Conservation (phyloP, 1,140 invertebrate species). For the Drosophila athabasca region DNA sequence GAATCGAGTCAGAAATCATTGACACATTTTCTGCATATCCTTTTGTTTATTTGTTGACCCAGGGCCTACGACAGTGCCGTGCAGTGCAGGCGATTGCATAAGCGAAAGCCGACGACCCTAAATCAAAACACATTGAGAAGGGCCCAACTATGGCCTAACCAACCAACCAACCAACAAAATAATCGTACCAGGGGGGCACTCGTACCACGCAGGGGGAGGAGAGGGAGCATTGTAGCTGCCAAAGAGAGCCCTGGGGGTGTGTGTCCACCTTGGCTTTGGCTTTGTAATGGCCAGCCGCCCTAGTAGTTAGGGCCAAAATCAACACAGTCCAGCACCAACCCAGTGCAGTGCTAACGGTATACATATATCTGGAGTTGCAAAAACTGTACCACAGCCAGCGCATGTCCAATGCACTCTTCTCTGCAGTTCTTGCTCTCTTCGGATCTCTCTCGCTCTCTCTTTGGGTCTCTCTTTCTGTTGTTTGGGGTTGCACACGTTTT, state of each 20-base stretch:
- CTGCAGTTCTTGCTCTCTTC: slow-evolving; percentile 18
- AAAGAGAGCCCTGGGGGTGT: background rate
- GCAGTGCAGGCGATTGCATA: slow-evolving; percentile 61
- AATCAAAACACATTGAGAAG: slow-evolving; percentile 57
- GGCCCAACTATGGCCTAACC: slow-evolving; percentile 33
- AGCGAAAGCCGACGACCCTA: slow-evolving; percentile 74
- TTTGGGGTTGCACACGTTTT: slow-evolving; percentile 52
- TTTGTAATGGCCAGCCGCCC: slow-evolving; percentile 52
- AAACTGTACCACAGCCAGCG: slow-evolving; percentile 77
- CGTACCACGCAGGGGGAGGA: background rate
- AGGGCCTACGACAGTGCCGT: slow-evolving; percentile 7
- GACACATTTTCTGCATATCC: slow-evolving; percentile 58
- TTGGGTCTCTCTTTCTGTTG: slow-evolving; percentile 19
- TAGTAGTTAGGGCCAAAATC: slow-evolving; percentile 63
- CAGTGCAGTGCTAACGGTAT: slow-evolving; percentile 27
- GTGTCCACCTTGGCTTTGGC: slow-evolving; percentile 64
- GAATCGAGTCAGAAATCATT: slow-evolving; percentile 49
- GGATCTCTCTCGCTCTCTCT: slow-evolving; percentile 1
- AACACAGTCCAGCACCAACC: slow-evolving; percentile 20
- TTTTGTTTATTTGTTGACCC: slow-evolving; percentile 53
- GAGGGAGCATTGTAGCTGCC: slow-evolving; percentile 7
- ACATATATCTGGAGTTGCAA: slow-evolving; percentile 55
- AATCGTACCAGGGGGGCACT: background rate
- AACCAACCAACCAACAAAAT: slow-evolving; percentile 34
- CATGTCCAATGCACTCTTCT: slow-evolving; percentile 70